Evolutionary conservation across 2,797 vertebrate species (phyloP).

Genomic region (Spinus pinus): DNA sequence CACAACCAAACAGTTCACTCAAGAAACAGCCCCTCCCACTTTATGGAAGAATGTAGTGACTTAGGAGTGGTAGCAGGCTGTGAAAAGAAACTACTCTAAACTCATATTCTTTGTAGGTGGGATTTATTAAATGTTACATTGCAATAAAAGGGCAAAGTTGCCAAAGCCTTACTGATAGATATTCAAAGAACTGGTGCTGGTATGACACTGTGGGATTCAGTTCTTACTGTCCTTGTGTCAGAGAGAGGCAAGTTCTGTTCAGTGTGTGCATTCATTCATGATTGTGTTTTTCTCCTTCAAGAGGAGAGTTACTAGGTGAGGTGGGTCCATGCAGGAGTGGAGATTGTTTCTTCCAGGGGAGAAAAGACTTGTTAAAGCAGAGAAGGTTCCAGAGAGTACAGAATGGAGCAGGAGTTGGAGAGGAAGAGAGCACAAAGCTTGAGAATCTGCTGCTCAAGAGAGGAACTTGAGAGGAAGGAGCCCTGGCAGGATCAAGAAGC

Average conservation of each 20-base stretch:
- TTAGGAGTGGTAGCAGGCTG: neutral
- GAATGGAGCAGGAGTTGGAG: neutral
- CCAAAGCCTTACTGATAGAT: neutral
- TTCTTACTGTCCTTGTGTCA: neutral
- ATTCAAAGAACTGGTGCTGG: neutral
- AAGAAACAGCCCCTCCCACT: neutral
- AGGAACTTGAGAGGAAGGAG: neutral
- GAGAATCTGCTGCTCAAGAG: neutral
- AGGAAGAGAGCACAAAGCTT: neutral
- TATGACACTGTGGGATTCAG: neutral
- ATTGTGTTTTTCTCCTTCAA: neutral
- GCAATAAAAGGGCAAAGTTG: neutral
- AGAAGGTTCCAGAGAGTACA: neutral
- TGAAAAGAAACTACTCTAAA: neutral
- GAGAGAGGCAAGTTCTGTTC: neutral
- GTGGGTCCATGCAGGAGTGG: neutral
- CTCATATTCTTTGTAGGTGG: neutral
- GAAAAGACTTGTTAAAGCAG: neutral
- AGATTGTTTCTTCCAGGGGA: neutral
- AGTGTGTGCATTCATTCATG: neutral
- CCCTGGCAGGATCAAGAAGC: neutral
- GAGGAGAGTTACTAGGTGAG: neutral
- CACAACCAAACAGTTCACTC: neutral
- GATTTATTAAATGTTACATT: neutral
- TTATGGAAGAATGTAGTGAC: neutral